These are phyloP conservation scores for Acrocephalus kingi DNA, from an alignment of 2,113 vertebrate species.

Conservation along the genomic window DNA sequence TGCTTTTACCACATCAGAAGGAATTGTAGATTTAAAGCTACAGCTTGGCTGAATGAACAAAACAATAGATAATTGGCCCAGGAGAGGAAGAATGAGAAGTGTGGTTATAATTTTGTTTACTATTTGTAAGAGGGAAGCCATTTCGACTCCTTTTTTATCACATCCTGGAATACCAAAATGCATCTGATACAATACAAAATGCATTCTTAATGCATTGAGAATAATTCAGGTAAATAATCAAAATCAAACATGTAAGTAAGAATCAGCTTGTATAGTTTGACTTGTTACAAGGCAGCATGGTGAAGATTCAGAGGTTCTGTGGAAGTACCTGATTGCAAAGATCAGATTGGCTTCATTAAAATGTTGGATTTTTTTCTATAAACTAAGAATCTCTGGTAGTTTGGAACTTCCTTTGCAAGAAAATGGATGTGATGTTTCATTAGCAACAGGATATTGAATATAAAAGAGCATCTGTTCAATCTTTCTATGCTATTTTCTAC, in stretches of 20 bases:
- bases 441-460: not conserved
- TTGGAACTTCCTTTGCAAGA: not conserved
- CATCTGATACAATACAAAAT: not conserved
- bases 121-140: not conserved
- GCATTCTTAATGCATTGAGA: not conserved
- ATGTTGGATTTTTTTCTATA: not conserved
- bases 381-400: not conserved
- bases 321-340: not conserved
- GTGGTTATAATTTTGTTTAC: not conserved
- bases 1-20: not conserved
- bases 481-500: not conserved
- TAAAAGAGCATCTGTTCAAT: not conserved
- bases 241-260: not conserved
- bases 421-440: not conserved
- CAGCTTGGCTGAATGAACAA: not conserved
- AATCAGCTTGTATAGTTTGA: not conserved
- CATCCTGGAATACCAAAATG: not conserved
- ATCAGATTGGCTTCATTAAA: not conserved
- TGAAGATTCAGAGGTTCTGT: not conserved
- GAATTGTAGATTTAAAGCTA: not conserved
- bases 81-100: not conserved
- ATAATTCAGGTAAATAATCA: not conserved
- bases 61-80: too few species aligned
- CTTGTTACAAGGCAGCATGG: not conserved
- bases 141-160: not conserved